A percentile compares a stretch with the other conserved stretches of the same genome.
Evolutionary conservation across 2,888 invertebrate species (phyloP).

Genomic region (Andrena minutula): DNA sequence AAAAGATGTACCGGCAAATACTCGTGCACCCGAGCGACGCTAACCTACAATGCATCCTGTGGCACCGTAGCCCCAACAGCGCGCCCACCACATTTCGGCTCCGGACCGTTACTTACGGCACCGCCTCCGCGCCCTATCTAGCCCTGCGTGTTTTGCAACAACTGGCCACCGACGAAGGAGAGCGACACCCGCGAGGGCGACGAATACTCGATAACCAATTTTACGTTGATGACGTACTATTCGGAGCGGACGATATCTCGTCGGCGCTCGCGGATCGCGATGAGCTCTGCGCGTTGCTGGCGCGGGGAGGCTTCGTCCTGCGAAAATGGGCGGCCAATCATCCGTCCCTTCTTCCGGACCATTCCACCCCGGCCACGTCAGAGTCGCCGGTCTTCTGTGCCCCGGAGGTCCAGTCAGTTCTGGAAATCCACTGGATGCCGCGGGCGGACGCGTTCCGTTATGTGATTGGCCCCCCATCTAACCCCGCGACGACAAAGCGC

Average conservation of each 20-base stretch:
- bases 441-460: not conserved
- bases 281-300: not conserved
- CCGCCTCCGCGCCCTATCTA: not conserved
- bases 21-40: not conserved
- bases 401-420: not conserved
- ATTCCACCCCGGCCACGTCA: no score
- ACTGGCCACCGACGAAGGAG: not conserved
- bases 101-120: not conserved
- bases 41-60: not conserved
- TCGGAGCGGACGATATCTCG: not conserved
- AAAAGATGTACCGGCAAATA: no score
- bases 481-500: not conserved
- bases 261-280: not conserved
- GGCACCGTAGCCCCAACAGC: not conserved
- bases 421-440: not conserved
- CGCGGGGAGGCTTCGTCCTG: not conserved
- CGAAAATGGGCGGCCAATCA: not conserved
- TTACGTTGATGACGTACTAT: not conserved
- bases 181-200: not conserved
- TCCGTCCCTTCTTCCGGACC: not conserved
- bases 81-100: not conserved
- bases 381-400: no score
- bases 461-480: not conserved
- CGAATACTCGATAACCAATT: not conserved
- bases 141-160: not conserved